These are phyloP conservation scores for Melipona beecheii DNA, from an alignment of 2,888 invertebrate species.

Conservation along the genomic window DNA sequence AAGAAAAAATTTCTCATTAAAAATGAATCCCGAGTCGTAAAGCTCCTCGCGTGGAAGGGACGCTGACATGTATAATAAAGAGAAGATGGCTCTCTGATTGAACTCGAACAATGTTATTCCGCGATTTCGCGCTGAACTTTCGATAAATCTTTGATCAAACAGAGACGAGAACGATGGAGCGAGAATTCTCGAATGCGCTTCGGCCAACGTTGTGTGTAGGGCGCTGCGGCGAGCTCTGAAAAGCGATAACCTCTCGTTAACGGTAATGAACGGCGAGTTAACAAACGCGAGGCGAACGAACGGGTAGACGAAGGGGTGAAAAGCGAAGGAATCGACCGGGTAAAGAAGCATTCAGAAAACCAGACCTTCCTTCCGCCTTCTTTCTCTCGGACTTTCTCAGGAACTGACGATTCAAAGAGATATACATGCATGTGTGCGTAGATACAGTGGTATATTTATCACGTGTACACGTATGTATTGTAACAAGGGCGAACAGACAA, in stretches of 20 bases:
- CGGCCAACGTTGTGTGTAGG: constrained; percentile 48
- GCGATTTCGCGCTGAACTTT: neutral
- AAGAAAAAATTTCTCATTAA: neutral
- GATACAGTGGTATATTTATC: constrained; percentile 33
- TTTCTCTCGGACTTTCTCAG: constrained; percentile 28
- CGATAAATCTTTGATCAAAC: neutral
- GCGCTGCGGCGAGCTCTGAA: constrained; percentile 55
- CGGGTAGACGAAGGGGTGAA: constrained; percentile 35
- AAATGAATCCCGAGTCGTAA: neutral
- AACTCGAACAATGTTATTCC: neutral
- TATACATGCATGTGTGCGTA: constrained; percentile 9
- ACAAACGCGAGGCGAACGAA: constrained; percentile 53
- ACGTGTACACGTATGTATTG: constrained; percentile 35
- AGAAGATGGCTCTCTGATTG: neutral
- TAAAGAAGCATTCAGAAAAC: constrained; percentile 31
- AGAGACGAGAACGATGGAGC: neutral
- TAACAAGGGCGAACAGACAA: constrained; percentile 48
- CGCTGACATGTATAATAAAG: neutral
- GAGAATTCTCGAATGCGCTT: constrained; percentile 53
- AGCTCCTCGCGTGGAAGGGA: neutral
- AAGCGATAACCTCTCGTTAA: constrained; percentile 67
- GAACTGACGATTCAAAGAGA: constrained; percentile 61
- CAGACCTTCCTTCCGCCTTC: constrained; percentile 12
- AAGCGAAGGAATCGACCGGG: constrained; percentile 33
- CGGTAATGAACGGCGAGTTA: constrained; percentile 65